Evolutionary conservation across 2,797 vertebrate genomes (phyloP).

Genomic region (Limosa lapponica): DNA sequence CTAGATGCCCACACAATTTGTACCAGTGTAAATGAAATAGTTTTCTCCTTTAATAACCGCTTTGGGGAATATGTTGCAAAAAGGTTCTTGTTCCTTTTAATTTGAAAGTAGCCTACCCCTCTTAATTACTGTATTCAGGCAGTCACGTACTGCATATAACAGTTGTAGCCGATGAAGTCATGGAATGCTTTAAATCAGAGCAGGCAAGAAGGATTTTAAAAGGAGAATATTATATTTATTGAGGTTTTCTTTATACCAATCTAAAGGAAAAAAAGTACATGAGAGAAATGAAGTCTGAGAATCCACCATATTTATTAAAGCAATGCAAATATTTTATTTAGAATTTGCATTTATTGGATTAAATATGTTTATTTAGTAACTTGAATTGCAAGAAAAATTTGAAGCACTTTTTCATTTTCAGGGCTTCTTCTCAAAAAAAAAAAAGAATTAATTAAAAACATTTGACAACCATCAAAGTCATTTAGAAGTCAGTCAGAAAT

Average conservation of each 20-base stretch:
- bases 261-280: background rate
- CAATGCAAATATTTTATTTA: slow-evolving; percentile 41
- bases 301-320: background rate
- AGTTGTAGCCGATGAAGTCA: slow-evolving; percentile 30
- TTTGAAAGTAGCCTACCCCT: background rate
- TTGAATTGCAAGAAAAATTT: background rate
- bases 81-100: slow-evolving; percentile 1
- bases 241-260: background rate
- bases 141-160: background rate
- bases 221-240: background rate
- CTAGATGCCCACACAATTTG: background rate
- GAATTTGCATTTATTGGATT: background rate
- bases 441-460: background rate
- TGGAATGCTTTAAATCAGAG: slow-evolving; percentile 38
- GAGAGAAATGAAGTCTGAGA: background rate
- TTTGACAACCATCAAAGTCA: background rate
- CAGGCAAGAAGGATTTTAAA: background rate
- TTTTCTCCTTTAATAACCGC: slow-evolving; percentile 11
- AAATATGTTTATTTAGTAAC: background rate
- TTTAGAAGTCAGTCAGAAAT: slow-evolving; percentile 2
- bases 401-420: background rate
- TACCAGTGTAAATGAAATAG: background rate
- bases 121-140: slow-evolving; percentile 1
- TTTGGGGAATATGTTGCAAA: background rate
- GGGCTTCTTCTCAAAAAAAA: background rate